Base-by-base conservation (phyloP, 1,140 invertebrate species). In the Aphelinus atriplicis region DNA sequence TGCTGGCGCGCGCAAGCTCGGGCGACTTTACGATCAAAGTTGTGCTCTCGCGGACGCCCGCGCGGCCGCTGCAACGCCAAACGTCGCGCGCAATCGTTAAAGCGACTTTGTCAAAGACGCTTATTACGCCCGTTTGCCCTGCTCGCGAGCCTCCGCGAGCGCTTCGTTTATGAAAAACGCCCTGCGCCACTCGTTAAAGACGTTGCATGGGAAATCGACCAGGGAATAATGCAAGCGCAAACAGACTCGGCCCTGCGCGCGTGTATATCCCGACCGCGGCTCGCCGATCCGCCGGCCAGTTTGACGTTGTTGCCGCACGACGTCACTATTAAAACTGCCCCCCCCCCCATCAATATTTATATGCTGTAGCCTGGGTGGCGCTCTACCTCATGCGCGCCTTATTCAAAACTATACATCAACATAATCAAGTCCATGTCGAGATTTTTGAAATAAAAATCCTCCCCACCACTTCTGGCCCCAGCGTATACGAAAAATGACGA, bases 21-120 rank as follows among this genome's bases (percentile, higher is more conserved):
- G 57, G 42, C 46, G 46, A 75, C 67, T 73, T 73, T 73, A 75
- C 67, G 75, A 77, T 77, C 58, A 71, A 77, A 72, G 72, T 79
- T 77, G 26, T 26, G 65, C 71, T 56, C 10, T 53, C 51, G 57
- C 60, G 58, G 72, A 26, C 47, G 68, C 68, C 26, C 26, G 26
- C 26, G 26, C 26, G 61, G 50, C 57, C 60, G 48, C 26, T 26
- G 26, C 26, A 10, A 71, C 48, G 46, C 72, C 63, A 63, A 72
- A 64, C 68, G 72, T 75, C 77, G 10, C 51, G 26, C 26, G 65
- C 56, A 69, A 65, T 71, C 74, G 74, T 76, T 76, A 70, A 71
- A 71, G 53, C 51, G 4, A 66, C 62, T 66, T 51, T 66, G 46
- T 73, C 63, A 67, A 75, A 68, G 51, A 9, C 65, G 65, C 67